Base-by-base conservation (phyloP, 2,797 vertebrate species). In the Apogon hyalosoma region DNA sequence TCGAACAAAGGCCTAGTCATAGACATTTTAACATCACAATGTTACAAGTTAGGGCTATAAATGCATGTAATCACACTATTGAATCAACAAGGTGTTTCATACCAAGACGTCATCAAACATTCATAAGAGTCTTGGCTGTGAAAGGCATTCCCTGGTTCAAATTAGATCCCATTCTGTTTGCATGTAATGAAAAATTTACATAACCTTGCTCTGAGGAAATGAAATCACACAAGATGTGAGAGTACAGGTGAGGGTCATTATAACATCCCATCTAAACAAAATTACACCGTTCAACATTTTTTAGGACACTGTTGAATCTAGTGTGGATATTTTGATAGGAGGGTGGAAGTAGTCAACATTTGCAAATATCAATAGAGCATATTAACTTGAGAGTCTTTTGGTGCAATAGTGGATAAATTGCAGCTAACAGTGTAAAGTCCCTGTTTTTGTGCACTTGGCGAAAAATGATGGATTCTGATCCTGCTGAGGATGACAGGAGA, bases 391-490 rank as follows among this genome's bases (percentile, higher is more conserved):
- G 48, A 71, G 24, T 13, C 41, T 45, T 24, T 24, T 14, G 52
- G 24, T 24, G 36, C 62, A 49, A 19, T 11, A 40, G 43, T 66
- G 36, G 69, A 76, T 70, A 16, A 56, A 55, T 53, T 40, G 13
- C 8, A 21, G 64, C 58, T 2, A 46, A 16, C n/a, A 19, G 7
- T 46, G 38, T 45, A 18, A 61, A 75, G 28, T 48, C 41, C 28
- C 58, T 55, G 51, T 53, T 45, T 73, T 73, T 66, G 66, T 84
- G 54, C 56, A 49, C 57, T 48, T 59, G 39, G 52, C 68, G 62
- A 76, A 83, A 78, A 69, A 65, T 66, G 74, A 77, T 71, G 52
- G 61, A 75, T 77, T 55, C 46, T 15, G 38, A 75, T 75, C 50
- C 49, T 2, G 28, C 75, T 41, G 69, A 54, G 77, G 70, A 68